Evolutionary conservation across 2,113 vertebrate species (phyloP).

Genomic region (Struthidea cinerea): DNA sequence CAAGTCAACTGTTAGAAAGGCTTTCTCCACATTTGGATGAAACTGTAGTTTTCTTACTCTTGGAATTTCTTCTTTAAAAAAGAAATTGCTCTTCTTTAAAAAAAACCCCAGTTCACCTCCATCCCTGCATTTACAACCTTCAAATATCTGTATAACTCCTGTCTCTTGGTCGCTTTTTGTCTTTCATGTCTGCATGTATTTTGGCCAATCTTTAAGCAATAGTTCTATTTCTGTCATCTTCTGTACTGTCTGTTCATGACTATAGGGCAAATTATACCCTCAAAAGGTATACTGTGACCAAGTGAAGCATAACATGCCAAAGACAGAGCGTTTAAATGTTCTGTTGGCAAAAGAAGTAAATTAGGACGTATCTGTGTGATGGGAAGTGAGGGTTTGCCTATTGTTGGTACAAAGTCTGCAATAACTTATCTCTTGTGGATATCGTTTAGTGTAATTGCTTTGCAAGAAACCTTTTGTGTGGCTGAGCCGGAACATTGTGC

Average conservation of each 20-base stretch:
- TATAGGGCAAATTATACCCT: background rate
- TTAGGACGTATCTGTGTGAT: background rate
- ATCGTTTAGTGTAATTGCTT: background rate
- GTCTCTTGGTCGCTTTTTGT: background rate
- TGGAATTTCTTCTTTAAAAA: background rate
- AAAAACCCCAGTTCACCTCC: background rate
- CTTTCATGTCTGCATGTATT: background rate
- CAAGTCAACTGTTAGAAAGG: background rate
- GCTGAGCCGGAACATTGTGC: background rate
- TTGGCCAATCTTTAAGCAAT: background rate
- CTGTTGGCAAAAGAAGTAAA: conserved; percentile 1
- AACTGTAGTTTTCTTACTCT: background rate
- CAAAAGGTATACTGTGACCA: conserved; percentile 9
- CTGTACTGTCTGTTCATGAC: background rate
- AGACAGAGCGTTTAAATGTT: background rate
- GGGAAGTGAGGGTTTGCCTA: background rate
- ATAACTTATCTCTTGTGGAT: background rate
- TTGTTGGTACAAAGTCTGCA: background rate
- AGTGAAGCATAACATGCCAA: background rate
- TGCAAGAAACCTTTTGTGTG: conserved; percentile 8
- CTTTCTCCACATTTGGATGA: background rate
- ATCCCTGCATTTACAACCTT: background rate
- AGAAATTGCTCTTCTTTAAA: background rate
- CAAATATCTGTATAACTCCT: background rate
- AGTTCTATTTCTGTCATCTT: background rate